These are phyloP conservation scores for Troides helena DNA, from an alignment of 2,888 invertebrate genomes.

Conservation along the genomic window DNA sequence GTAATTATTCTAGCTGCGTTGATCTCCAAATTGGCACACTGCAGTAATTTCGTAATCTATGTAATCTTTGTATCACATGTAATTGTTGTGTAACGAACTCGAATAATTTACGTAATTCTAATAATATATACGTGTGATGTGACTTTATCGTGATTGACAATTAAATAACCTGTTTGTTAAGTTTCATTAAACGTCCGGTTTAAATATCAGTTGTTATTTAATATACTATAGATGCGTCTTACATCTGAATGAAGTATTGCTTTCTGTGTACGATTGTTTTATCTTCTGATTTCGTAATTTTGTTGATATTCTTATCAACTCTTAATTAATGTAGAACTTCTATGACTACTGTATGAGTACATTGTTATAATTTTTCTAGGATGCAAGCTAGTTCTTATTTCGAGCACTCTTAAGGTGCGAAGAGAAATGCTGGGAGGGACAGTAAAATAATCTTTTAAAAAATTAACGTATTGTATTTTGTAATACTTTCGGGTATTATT, in stretches of 20 bases:
- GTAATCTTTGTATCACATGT: conserved; percentile 7
- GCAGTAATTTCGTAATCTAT: conserved; percentile 9
- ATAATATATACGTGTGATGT: not conserved
- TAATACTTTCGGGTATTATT: conserved; percentile 75
- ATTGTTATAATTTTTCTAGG: too few species aligned
- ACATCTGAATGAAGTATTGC: too few species aligned
- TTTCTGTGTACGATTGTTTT: too few species aligned
- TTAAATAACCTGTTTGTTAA: conserved; percentile 13
- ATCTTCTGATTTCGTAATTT: too few species aligned
- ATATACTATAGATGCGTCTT: conserved; percentile 1
- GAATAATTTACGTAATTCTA: conserved; percentile 18
- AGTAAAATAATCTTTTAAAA: too few species aligned
- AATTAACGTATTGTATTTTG: conserved; percentile 57
- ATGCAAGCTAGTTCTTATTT: too few species aligned
- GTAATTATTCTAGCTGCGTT: too few species aligned
- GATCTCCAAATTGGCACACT: conserved; percentile 3
- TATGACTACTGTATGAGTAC: too few species aligned
- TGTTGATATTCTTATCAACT: too few species aligned
- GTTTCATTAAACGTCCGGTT: conserved; percentile 4
- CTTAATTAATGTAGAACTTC: too few species aligned
- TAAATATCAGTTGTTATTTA: conserved; percentile 2
- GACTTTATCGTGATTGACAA: conserved; percentile 8
- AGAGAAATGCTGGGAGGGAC: too few species aligned
- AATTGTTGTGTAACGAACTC: conserved; percentile 15
- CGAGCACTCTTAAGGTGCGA: too few species aligned